A percentile compares a stretch with the other conserved stretches of the same genome.
These are phyloP conservation scores for Phrynosoma blainvillii DNA, from an alignment of 2,113 vertebrate genomes.

Conservation along the genomic window DNA sequence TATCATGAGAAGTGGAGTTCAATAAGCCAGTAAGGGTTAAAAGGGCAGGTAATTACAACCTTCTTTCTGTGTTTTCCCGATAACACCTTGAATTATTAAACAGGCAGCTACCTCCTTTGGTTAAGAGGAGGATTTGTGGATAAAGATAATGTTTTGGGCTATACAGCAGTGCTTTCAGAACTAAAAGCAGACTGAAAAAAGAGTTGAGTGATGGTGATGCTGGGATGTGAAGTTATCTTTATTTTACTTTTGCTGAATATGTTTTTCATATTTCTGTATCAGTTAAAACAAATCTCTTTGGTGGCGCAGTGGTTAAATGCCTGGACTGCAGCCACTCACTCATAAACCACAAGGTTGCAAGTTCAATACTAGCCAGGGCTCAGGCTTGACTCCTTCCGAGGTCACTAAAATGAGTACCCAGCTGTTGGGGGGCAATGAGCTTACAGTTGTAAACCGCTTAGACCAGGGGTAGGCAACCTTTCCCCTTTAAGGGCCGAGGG, in stretches of 20 bases:
- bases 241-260: neutral
- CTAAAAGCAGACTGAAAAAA: neutral
- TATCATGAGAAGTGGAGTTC: neutral
- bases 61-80: neutral
- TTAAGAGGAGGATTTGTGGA: neutral
- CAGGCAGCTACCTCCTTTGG: neutral
- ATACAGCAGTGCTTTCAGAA: neutral
- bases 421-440: no score
- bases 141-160: neutral
- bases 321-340: no score
- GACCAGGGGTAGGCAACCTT: no score
- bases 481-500: no score
- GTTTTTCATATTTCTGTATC: neutral
- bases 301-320: no score
- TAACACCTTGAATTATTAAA: slow-evolving; percentile 8
- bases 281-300: neutral
- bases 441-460: no score
- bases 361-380: no score
- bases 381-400: no score
- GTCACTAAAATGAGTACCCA: no score
- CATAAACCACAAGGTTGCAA: no score
- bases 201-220: neutral
- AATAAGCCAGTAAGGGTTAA: neutral
- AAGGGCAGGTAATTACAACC: neutral
- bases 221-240: neutral